Percentiles rank a stretch among this genome's conserved stretches.
phyloP scores from a whole-genome alignment of 2,888 invertebrate genomes.

The Eremobia ochroleuca region DNA sequence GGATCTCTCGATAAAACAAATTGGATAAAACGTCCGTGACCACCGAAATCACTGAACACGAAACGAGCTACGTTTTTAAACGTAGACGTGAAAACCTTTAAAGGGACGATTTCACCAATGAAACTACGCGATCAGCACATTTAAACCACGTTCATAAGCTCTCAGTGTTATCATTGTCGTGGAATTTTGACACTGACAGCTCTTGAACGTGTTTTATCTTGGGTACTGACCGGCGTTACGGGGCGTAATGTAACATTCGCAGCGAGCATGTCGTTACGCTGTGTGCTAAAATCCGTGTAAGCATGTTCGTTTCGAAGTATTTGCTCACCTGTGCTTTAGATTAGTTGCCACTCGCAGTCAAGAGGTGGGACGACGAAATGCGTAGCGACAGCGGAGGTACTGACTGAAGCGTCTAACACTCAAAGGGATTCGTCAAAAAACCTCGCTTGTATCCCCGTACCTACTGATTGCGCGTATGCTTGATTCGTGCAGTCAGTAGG shows the following conservation, averaged over 20 bases:
- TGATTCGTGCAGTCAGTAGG: too few species aligned
- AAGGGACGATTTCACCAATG: neutral
- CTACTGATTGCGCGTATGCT: too few species aligned
- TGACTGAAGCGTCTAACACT: neutral
- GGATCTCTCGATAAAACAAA: constrained; percentile 38
- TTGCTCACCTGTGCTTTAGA: neutral
- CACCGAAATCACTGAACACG: constrained; percentile 35
- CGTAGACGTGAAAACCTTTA: constrained; percentile 9
- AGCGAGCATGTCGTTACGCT: neutral
- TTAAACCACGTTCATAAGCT: neutral
- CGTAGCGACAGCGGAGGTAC: neutral
- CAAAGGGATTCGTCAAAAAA: neutral
- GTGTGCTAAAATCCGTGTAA: neutral
- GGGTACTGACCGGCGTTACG: neutral
- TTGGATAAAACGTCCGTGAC: constrained; percentile 22
- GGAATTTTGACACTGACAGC: neutral
- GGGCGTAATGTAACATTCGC: neutral
- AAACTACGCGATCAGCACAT: neutral
- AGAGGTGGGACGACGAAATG: neutral
- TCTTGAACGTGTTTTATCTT: neutral
- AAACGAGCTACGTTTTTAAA: constrained; percentile 20
- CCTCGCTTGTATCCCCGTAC: too few species aligned
- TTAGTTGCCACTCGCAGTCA: neutral
- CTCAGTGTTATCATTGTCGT: neutral
- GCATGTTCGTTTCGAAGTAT: neutral